Evolutionary conservation across 2,888 invertebrate genomes (phyloP).

Genomic region (Meganola albula): DNA sequence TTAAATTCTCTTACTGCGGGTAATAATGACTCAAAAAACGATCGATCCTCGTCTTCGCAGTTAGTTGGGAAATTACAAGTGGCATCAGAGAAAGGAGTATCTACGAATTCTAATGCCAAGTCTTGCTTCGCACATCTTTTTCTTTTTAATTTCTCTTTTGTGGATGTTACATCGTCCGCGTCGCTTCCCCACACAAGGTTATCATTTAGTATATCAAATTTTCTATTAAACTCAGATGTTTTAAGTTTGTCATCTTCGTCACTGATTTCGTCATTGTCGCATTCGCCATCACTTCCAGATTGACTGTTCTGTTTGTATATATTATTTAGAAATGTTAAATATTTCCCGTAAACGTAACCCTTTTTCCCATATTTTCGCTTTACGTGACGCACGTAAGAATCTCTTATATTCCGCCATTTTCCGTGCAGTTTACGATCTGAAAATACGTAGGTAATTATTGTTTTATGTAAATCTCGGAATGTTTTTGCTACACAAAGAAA

Average conservation of each 20-base stretch:
- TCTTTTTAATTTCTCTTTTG: conserved; percentile 39
- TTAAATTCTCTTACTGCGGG: conserved; percentile 56
- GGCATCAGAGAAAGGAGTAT: conserved; percentile 38
- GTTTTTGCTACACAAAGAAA: no score
- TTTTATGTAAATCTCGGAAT: conserved; percentile 13
- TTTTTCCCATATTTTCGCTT: conserved; percentile 39
- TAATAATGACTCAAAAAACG: conserved; percentile 59
- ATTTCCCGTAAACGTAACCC: conserved; percentile 50
- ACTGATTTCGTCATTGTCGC: conserved; percentile 34
- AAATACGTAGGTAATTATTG: conserved; percentile 27
- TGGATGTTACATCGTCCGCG: conserved; percentile 32
- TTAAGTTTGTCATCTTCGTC: conserved; percentile 39
- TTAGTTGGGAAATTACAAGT: conserved; percentile 24
- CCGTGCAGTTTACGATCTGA: conserved; percentile 55
- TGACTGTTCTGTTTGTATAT: conserved; percentile 39
- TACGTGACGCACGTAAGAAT: conserved; percentile 54
- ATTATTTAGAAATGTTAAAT: conserved; percentile 48
- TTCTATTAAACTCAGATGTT: conserved; percentile 23
- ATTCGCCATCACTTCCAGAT: conserved; percentile 40
- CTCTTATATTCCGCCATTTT: conserved; percentile 68
- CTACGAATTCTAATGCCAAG: conserved; percentile 45
- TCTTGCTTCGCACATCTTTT: conserved; percentile 29
- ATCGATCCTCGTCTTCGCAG: conserved; percentile 52
- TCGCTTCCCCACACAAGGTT: conserved; percentile 34
- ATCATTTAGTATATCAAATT: conserved; percentile 30